Conservation (phyloP, 1,140 invertebrate genomes). For the Fopius arisanus region DNA sequence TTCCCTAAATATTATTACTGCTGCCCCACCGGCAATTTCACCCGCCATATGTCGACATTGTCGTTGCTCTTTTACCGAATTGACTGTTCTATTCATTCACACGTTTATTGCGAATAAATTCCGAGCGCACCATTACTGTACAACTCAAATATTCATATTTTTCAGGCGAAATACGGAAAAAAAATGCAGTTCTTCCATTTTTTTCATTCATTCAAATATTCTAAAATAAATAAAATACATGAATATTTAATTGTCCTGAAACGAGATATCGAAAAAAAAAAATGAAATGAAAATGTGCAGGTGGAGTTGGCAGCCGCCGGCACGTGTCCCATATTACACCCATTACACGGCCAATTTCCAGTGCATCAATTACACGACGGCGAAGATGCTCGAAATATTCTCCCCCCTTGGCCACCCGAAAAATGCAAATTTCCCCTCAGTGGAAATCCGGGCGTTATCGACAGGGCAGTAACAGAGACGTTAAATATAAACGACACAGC, state of each 20-base stretch:
- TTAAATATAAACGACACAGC: not conserved
- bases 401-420: not conserved
- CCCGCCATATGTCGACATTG: slow-evolving; percentile 58
- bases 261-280: not conserved
- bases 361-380: not conserved
- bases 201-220: too few relatives aligned
- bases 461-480: not conserved
- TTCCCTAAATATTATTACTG: slow-evolving; percentile 66
- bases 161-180: too few relatives aligned
- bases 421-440: too few relatives aligned
- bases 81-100: slow-evolving; percentile 3
- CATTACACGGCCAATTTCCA: slow-evolving; percentile 58
- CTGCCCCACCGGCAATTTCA: slow-evolving; percentile 59
- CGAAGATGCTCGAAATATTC: not conserved
- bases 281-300: not conserved
- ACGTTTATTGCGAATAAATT: slow-evolving; percentile 4
- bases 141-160: too few relatives aligned
- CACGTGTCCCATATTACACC: slow-evolving; percentile 60
- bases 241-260: too few relatives aligned
- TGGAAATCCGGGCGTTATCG: not conserved
- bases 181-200: too few relatives aligned
- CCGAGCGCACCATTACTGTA: not conserved
- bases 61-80: slow-evolving; percentile 56
- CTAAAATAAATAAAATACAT: too few relatives aligned
- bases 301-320: slow-evolving; percentile 36